Evolutionary conservation across 2,888 invertebrate species (phyloP).

Genomic region (Trimorus sp.): DNA sequence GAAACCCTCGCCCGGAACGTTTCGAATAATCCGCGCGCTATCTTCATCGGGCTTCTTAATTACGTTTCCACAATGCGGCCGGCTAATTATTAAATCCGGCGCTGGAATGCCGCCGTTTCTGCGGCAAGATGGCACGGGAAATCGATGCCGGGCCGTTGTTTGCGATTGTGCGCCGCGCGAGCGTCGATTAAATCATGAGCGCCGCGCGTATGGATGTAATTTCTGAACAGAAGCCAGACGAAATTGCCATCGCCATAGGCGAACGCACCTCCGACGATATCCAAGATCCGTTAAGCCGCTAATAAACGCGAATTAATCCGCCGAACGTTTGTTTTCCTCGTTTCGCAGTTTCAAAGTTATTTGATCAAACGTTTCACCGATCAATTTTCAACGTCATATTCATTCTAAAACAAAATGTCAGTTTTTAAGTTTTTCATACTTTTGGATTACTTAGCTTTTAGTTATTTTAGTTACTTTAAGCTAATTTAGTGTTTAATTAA

Average conservation of each 20-base stretch:
- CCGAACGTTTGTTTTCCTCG: constrained; percentile 7
- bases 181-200: constrained; percentile 48
- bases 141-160: constrained; percentile 28
- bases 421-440: too few relatives aligned
- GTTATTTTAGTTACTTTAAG: neutral
- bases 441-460: too few relatives aligned
- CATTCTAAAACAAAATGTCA: too few relatives aligned
- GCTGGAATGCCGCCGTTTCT: constrained; percentile 15
- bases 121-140: constrained; percentile 11
- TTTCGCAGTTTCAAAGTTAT: neutral
- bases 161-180: constrained; percentile 41
- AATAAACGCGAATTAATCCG: constrained; percentile 20
- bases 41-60: constrained; percentile 11
- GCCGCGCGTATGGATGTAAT: constrained; percentile 31
- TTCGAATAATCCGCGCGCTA: constrained; percentile 17
- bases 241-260: constrained; percentile 44
- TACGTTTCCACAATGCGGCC: constrained; percentile 3
- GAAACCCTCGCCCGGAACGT: constrained; percentile 18
- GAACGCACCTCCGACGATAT: constrained; percentile 28
- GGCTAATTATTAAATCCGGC: constrained; percentile 26
- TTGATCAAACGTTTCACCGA: too few relatives aligned
- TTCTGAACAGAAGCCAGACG: constrained; percentile 50
- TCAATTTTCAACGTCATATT: too few relatives aligned
- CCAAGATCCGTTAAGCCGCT: constrained; percentile 36
- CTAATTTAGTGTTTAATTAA: too few relatives aligned